These are phyloP conservation scores for Lucilia cuprina DNA, from an alignment of 1,140 invertebrate species.

Conservation along the genomic window DNA sequence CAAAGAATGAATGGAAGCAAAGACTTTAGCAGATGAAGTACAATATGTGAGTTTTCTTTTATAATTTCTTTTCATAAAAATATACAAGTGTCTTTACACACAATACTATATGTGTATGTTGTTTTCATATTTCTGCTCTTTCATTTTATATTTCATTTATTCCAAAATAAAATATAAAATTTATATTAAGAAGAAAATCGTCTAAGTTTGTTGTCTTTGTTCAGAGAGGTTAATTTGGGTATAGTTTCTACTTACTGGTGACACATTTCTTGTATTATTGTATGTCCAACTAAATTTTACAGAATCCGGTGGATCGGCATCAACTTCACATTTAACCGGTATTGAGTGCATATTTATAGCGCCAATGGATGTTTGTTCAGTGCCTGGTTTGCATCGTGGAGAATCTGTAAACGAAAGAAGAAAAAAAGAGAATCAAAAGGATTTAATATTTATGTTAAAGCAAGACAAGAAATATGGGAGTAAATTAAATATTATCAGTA, in stretches of 20 bases:
- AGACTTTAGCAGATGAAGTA: neutral
- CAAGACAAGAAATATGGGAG: neutral
- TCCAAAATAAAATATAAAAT: too few species aligned
- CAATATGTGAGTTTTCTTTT: neutral
- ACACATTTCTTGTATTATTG: conserved; percentile 76
- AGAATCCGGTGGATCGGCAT: conserved; percentile 79
- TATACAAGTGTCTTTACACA: neutral
- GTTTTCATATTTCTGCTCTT: too few species aligned
- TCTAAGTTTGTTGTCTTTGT: too few species aligned
- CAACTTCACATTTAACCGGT: conserved; percentile 79
- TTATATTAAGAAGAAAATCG: too few species aligned
- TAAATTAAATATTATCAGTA: conserved; percentile 7
- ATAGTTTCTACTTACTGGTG: conserved; percentile 65
- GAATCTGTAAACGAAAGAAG: conserved; percentile 67
- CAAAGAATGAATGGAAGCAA: neutral
- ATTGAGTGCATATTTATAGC: conserved; percentile 69
- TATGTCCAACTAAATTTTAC: conserved; percentile 82
- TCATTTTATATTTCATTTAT: too few species aligned
- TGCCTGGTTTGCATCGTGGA: conserved; percentile 69
- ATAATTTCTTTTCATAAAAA: neutral
- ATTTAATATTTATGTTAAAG: neutral
- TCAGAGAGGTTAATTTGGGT: neutral
- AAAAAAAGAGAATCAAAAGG: conserved; percentile 31
- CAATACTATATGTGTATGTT: neutral
- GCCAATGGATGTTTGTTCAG: conserved; percentile 68